Evolutionary conservation across 2,113 vertebrate species (phyloP), one percentile per base, ranked within the genome.

Genomic region (Podocnemis expansa): DNA sequence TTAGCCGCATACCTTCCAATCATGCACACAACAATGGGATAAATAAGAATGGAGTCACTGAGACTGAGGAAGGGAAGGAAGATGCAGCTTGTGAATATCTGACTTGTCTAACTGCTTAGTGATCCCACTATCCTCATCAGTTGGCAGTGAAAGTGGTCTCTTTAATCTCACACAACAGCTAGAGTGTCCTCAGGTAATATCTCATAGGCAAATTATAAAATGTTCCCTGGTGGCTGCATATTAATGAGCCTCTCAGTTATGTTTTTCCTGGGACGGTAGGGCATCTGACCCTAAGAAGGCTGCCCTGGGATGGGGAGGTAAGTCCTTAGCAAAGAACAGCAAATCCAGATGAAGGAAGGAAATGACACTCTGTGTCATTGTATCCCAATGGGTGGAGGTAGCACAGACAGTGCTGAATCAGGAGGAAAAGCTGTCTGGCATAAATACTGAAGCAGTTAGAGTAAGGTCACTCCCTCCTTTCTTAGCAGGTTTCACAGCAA

Each of bases 381-480:
- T 67, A n/a, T 63, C 55, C 79, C 25, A 7, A 0, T 54, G 29
- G 4, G 73, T 80, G 38, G 63, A 92, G 86, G 85, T 47, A 86
- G 90, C 8, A 73, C 49, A 43, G 38, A 56, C 41, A 21, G 13
- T 82, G 85, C 89, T 93, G 78, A 96, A 87, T 87, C 67, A 7
- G 60, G 82, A 78, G 67, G 88, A 93, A 95, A 90, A 90, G 49
- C 52, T 34, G 22, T 75, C 34, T 86, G 75, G 24, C n/a, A 75
- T 63, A 81, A 38, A 49, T 94, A 94, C 89, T 88, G 88, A 86
- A 87, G 85, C 88, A 93, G 93, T 29, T 55, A 45, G 34, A 97
- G 84, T 43, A 7, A 89, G 38, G 51, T 43, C 95, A n/a, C 89
- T 80, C 93, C 2, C 0, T 1, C 21, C 49, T 93, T 47, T 41